phyloP scores from a whole-genome alignment of 2,888 invertebrate genomes.

The Phaonia tiefii region DNA sequence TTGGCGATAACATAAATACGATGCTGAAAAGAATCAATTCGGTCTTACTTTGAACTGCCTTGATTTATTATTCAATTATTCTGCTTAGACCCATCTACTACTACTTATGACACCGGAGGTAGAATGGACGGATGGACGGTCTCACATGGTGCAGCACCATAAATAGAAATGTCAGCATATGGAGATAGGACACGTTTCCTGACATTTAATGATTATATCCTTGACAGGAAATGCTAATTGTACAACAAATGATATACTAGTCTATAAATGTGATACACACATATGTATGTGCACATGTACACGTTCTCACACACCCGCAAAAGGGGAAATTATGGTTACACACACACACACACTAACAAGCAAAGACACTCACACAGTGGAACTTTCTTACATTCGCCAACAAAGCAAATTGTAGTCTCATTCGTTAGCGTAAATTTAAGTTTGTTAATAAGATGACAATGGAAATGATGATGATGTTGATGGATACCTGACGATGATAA shows the following conservation, averaged over 20 bases:
- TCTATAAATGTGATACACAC: constrained; percentile 7
- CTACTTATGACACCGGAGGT: no score
- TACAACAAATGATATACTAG: background rate
- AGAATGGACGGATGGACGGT: background rate
- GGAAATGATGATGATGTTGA: background rate
- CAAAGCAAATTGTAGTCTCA: background rate
- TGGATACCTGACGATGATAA: no score
- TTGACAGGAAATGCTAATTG: constrained; percentile 36
- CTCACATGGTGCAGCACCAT: background rate
- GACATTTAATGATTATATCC: constrained; percentile 46
- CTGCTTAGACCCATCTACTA: background rate
- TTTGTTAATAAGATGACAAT: constrained; percentile 4
- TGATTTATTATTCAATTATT: constrained; percentile 29
- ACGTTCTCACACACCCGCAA: no score
- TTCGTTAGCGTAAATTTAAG: constrained; percentile 19
- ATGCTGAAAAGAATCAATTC: background rate
- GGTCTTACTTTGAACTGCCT: background rate
- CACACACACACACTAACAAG: background rate
- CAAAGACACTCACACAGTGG: background rate
- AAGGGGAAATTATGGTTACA: no score
- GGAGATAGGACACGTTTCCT: constrained; percentile 39
- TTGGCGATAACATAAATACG: no score
- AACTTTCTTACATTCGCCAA: background rate
- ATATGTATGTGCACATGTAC: constrained; percentile 8
- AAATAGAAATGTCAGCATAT: background rate